Evolutionary conservation across 2,797 vertebrate genomes (phyloP).

Genomic region (Hippoglossus hippoglossus): DNA sequence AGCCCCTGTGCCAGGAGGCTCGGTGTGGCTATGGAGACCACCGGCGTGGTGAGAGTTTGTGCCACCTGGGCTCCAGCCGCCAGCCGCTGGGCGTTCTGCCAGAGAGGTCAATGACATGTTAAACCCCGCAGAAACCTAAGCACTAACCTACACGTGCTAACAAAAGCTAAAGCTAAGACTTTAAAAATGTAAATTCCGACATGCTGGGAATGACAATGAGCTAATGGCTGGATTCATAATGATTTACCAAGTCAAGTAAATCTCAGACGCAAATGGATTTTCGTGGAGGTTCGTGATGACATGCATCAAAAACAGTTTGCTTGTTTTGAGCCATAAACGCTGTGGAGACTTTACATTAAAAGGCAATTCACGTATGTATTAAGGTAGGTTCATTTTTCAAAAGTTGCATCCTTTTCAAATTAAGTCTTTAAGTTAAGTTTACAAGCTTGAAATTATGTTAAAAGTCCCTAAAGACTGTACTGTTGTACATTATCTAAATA

Average conservation of each 20-base stretch:
- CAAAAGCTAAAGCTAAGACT: constrained; percentile 2
- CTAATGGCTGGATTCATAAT: constrained; percentile 52
- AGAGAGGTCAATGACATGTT: constrained; percentile 54
- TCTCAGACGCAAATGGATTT: constrained; percentile 61
- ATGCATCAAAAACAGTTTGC: constrained; percentile 62
- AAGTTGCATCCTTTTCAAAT: background rate
- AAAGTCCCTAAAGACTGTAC: no score
- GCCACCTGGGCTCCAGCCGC: constrained; percentile 90
- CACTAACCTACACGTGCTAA: background rate
- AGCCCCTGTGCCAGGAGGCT: constrained; percentile 91
- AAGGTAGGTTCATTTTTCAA: background rate
- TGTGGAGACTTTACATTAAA: constrained; percentile 73
- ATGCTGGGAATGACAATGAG: constrained; percentile 73
- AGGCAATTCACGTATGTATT: constrained; percentile 59
- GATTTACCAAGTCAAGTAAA: constrained; percentile 53
- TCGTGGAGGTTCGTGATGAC: constrained; percentile 55
- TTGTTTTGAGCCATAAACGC: constrained; percentile 21
- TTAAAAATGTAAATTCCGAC: constrained; percentile 39
- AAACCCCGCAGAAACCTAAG: constrained; percentile 18
- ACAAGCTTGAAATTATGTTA: no score
- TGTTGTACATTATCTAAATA: background rate
- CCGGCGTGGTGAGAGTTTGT: constrained; percentile 95
- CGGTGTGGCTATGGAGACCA: constrained; percentile 96
- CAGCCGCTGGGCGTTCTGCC: constrained; percentile 92
- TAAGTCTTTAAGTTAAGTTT: no score